phyloP scores from a whole-genome alignment of 1,140 invertebrate genomes.

The Papilio polyxenes region DNA sequence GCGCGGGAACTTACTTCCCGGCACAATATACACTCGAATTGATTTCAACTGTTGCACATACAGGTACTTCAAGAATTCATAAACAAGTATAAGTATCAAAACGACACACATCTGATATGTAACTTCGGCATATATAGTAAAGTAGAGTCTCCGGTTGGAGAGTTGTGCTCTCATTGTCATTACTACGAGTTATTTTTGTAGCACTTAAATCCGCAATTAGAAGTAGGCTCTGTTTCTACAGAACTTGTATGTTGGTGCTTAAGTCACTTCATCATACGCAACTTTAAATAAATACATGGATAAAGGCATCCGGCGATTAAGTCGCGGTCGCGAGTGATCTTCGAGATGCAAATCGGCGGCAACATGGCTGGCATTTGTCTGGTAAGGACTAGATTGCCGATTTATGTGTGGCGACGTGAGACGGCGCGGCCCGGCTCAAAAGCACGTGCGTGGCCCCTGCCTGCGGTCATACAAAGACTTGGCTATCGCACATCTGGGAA shows the following conservation, averaged over 20 bases:
- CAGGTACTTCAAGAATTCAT: neutral
- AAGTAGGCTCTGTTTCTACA: neutral
- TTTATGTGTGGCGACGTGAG: slow-evolving; percentile 68
- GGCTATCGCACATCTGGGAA: slow-evolving; percentile 71
- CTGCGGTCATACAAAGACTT: slow-evolving; percentile 63
- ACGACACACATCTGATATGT: neutral
- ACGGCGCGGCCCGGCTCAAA: slow-evolving; percentile 65
- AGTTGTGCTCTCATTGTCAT: neutral
- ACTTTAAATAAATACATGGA: neutral
- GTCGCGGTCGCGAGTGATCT: neutral
- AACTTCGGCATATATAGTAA: neutral
- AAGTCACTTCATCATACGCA: neutral
- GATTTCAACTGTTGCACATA: slow-evolving; percentile 3
- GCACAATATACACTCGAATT: slow-evolving; percentile 39
- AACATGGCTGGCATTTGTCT: slow-evolving; percentile 45
- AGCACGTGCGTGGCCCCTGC: slow-evolving; percentile 70
- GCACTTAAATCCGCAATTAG: neutral
- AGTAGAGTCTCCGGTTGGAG: neutral
- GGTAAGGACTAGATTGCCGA: slow-evolving; percentile 64
- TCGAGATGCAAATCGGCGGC: slow-evolving; percentile 41
- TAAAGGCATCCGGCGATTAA: neutral
- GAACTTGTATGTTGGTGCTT: neutral
- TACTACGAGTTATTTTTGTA: neutral
- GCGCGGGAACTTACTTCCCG: slow-evolving; percentile 41
- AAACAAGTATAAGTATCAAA: neutral